Evolutionary conservation across 2,888 invertebrate genomes (phyloP).

Genomic region (Ophraella communa): DNA sequence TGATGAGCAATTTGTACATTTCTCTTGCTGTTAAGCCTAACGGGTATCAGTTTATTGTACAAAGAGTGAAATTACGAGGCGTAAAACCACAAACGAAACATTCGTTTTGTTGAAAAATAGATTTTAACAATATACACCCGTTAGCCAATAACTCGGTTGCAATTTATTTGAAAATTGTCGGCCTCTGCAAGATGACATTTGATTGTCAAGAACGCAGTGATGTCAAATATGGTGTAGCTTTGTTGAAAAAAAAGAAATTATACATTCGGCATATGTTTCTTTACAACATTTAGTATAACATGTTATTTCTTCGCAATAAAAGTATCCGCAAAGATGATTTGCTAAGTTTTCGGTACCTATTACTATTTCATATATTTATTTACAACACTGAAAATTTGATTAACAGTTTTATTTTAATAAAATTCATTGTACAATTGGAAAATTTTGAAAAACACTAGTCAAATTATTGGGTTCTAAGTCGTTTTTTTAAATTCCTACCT

Average conservation of each 20-base stretch:
- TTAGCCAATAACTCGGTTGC: background rate
- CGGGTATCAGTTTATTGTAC: background rate
- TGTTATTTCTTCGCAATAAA: background rate
- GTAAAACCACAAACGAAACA: background rate
- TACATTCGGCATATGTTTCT: slow-evolving; percentile 6
- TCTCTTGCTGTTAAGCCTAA: background rate
- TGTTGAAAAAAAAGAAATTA: background rate
- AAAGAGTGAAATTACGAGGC: background rate
- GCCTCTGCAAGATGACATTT: slow-evolving; percentile 26
- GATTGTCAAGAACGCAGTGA: background rate
- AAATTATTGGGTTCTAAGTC: no score
- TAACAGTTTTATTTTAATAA: no score
- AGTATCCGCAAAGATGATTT: no score
- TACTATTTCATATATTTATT: no score
- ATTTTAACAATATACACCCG: background rate
- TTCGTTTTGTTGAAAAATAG: background rate
- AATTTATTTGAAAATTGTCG: slow-evolving; percentile 2
- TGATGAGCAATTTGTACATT: background rate
- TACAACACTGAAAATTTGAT: no score
- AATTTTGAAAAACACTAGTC: no score
- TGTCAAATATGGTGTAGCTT: background rate
- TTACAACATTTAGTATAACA: background rate
- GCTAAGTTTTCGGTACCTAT: no score
- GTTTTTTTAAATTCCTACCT: no score
- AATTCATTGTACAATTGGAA: no score